A percentile compares a stretch with the other conserved stretches of the same genome.
Conservation (phyloP, 1,140 invertebrate genomes). For the Plectrocnemia conspersa region DNA sequence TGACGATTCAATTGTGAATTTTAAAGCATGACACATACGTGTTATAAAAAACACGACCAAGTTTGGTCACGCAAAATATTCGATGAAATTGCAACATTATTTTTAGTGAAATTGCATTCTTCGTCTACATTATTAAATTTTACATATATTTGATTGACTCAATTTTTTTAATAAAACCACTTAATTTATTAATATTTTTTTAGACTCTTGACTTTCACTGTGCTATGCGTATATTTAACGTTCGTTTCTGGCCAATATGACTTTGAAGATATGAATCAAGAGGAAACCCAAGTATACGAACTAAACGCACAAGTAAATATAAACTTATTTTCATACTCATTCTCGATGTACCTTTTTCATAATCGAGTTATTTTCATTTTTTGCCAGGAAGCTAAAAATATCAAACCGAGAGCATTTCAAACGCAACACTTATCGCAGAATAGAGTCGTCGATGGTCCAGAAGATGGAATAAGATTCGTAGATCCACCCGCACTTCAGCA, state of each 20-base stretch:
- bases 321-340: neutral
- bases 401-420: conserved; percentile 27
- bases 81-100: no score
- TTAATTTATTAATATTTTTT: neutral
- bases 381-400: conserved; percentile 26
- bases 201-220: neutral
- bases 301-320: conserved; percentile 24
- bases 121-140: no score
- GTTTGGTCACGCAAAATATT: no score
- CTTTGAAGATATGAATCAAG: conserved; percentile 13
- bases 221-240: neutral
- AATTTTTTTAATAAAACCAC: no score
- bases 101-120: no score
- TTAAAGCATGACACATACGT: no score
- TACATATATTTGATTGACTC: no score
- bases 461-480: conserved; percentile 7
- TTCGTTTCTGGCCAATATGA: conserved; percentile 17
- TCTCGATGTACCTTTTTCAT: neutral
- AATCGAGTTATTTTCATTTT: neutral
- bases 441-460: conserved; percentile 7
- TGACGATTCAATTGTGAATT: no score
- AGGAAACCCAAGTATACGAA: conserved; percentile 19
- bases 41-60: no score
- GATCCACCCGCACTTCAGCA: conserved; percentile 23
- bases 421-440: conserved; percentile 21